Evolutionary conservation across 2,888 invertebrate species (phyloP), one percentile per base, ranked within the genome.

Genomic region (Drosophila paramelanica): DNA sequence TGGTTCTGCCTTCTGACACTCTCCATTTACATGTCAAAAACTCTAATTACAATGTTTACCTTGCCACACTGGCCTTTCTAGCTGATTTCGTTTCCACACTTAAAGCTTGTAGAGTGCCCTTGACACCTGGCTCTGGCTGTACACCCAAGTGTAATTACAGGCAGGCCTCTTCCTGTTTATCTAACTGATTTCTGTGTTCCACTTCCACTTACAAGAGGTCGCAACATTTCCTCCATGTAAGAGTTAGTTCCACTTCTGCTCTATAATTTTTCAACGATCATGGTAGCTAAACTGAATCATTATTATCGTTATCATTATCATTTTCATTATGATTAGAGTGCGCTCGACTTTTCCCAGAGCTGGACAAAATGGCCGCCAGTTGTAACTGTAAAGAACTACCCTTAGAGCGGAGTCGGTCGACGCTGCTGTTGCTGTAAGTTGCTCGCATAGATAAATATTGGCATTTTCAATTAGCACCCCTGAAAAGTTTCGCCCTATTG

Each of bases 391-490:
- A 50, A 3, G 13, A 53, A 47, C 64, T 55, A 70, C 68, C 72
- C 67, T 61, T 61, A 25, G 62, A 49, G 67, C 46, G 41, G 20
- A 57, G 42, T 55, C 52, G 57, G 43, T 57, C 67, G 57, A 46
- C 42, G 38, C 25, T 49, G 31, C 49, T 55, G 55, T 39, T 49
- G 31, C 49, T 55, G 55, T 39, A 58, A 70, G 61, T 70, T 66
- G 77, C 51, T 50, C 62, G 67, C 75, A 53, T 74, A 81, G 76
- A 79, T 80, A 85, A 81, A 84, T 82, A 85, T 87, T 85, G 85
- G 72, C 78, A 74, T 77, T 87, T 81, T 84, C 87, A 81, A 87
- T 87, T 84, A 87, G 72, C 80, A 87, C 71, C 81, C 85, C 81
- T 67, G 67, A 79, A 71, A 77, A 66, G 53, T 73, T 68, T 41